Base-by-base conservation (phyloP, 2,113 vertebrate species). In the Phoxinus phoxinus region DNA sequence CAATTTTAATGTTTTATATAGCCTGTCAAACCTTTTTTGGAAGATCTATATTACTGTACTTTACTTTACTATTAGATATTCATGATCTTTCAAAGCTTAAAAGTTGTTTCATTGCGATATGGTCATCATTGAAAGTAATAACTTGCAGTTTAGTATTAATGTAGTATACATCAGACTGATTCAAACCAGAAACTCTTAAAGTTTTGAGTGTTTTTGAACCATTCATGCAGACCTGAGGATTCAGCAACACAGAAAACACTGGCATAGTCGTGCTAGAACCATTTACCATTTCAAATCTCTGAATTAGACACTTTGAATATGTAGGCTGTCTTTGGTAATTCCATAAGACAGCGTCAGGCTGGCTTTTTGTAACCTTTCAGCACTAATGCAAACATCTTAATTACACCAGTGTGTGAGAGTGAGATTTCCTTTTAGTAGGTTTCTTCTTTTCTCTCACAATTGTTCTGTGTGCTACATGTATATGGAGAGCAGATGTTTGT, bases 401-500 rank as follows among this genome's bases (percentile, higher is more conserved):
- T 80, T 69, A 51, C 25, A 23, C 44, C 30, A 32, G 48, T 84
- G 80, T 30, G 79, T 76, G 80, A 41, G 72, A 23, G 79, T 76
- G 58, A 84, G 59, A 61, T 77, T 84, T 72, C 69, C 75, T 86
- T 85, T 73, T 25, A 73, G 81, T 77, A 63, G 58, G 53, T 79
- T 87, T 82, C 72, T 84, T 72, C n/a, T 84, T 83, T 86, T 76
- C 76, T 35, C 27, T 83, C 59, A 7, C 8, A 35, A 17, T 46
- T 59, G 77, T 56, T 56, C 65, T 58, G 44, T 2, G n/a, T n/a
- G 46, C 65, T 58, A 44, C 46, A 51, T 30, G 74, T 84, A 65
- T 84, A 78, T 84, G n/a, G 58, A 69, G 81, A 87, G 76, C 83
- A 87, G 78, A 83, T 82, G 85, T 89, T 84, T 85, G 72, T 79